Base-by-base conservation (phyloP, 1,140 invertebrate genomes). In the Pinna nobilis region DNA sequence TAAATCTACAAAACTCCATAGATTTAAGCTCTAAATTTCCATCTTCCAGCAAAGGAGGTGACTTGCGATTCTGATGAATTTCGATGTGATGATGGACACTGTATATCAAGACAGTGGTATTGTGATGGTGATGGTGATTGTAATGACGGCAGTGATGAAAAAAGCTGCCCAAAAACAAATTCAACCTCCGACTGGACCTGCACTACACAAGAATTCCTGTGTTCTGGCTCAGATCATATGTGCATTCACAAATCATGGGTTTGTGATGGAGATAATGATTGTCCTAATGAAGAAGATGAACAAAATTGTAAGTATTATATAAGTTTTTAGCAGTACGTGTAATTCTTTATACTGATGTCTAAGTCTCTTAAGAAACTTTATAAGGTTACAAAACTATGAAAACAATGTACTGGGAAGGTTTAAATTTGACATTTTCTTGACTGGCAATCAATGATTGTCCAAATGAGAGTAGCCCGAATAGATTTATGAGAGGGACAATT, bases 211-310 rank as follows among this genome's bases (percentile, higher is more conserved):
- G 41, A 63, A 18, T n/a, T n/a, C n/a, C n/a, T n/a, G n/a, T n/a
- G n/a, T n/a, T n/a, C n/a, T n/a, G n/a, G n/a, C n/a, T n/a, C n/a
- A n/a, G n/a, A n/a, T n/a, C 20, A 28, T 6, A n/a, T 51, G 41
- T 98, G 97, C 85, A 98, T 98, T 70, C 95, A 95, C 0, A 93
- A 92, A 74, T 95, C 96, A 85, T 98, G 96, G 95, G 20, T 76
- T 4, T 89, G 88, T 79, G 88, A 89, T 60, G 74, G 83, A 13
- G 76, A 78, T 13, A 53, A 68, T 1, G 86, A 89, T 68, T 89
- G 88, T 74, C 37, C 35, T 3, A 88, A 93, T 82, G 89, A 89
- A 30, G 90, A 88, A 3, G 92, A 92, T 82, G 92, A 92, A 88
- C 96, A 44, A 44, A 44, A 44, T 44, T 44, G 39, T 44, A 44